Evolutionary conservation across 2,888 invertebrate genomes (phyloP), one percentile per base, ranked within the genome.

Genomic region (Trichopria drosophilae): DNA sequence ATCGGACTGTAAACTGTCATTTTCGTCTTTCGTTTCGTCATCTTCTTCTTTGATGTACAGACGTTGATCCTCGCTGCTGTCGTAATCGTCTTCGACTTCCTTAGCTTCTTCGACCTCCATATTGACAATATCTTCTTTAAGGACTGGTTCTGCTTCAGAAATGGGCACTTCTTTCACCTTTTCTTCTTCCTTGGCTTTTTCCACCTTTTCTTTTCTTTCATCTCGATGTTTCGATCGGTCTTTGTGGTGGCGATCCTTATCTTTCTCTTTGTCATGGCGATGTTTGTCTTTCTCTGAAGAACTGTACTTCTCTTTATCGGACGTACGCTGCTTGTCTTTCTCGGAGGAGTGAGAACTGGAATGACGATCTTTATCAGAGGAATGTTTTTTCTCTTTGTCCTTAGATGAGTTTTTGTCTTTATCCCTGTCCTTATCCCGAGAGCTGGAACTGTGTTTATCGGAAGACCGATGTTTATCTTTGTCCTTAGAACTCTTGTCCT

Each of bases 31-130:
- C 61, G 45, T 72, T 31, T 77, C 78, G 9, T 75, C 76, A 3
- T 69, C 69, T 5, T 73, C 72, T 53, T 78, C 76, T 29, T 80
- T 65, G 75, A 80, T 80, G 12, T 78, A 76, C 4, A 82, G 71
- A 12, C 80, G 79, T 64, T 82, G 81, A 61, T 81, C 82, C 64
- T 81, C 82, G 16, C 73, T 68, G 20, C 75, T 76, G 22, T 73
- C 73, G 15, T 72, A 68, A 19, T 67, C 63, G 26, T 67, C 69
- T 28, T 69, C 72, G 12, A 79, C 76, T 61, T 83, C 82, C 56
- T 79, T 75, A 40, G 75, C 74, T 32, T 79, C 77, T 62, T 86
- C 86, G 65, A 85, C 84, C 34, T 87, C 85, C 73, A n/a, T 87
- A 61, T 36, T 82, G 86, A 36, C 26, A 15, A 53, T 36, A 23